phyloP scores from a whole-genome alignment of 2,113 vertebrate species.

The Ptilonorhynchus violaceus region DNA sequence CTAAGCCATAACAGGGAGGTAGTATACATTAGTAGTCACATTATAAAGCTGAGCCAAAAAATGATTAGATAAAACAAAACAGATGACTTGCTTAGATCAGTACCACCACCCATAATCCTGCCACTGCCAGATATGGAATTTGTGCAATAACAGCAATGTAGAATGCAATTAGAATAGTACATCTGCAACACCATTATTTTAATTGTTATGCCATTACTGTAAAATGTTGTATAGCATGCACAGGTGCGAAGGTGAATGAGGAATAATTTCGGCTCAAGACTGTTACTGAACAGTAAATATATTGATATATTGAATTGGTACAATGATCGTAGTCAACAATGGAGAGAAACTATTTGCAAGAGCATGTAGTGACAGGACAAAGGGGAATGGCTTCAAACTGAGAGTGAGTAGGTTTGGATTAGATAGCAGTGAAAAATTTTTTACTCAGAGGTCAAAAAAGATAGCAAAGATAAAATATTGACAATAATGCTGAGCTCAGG shows the following conservation, averaged over 20 bases:
- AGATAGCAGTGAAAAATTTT: not conserved
- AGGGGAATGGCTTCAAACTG: not conserved
- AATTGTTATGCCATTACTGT: conserved; percentile 9
- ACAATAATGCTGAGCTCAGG: not conserved
- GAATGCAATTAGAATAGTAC: not conserved
- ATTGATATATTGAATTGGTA: not conserved
- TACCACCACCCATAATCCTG: not conserved
- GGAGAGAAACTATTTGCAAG: not conserved
- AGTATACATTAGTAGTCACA: not conserved
- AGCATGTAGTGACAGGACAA: not conserved
- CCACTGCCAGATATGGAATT: not conserved
- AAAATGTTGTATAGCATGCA: conserved; percentile 19
- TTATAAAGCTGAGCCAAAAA: not conserved
- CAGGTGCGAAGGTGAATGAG: not conserved
- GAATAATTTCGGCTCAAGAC: not conserved
- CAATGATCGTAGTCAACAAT: fast-evolving
- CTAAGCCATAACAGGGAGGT: not conserved
- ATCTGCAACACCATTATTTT: conserved; percentile 7
- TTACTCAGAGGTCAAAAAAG: not conserved
- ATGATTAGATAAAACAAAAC: not conserved
- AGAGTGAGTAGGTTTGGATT: not conserved
- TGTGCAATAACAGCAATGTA: not conserved
- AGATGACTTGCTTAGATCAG: not conserved
- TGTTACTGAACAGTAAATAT: not conserved
- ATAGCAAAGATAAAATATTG: not conserved